Conservation (phyloP, 1,140 invertebrate genomes). For the Atta cephalotes region DNA sequence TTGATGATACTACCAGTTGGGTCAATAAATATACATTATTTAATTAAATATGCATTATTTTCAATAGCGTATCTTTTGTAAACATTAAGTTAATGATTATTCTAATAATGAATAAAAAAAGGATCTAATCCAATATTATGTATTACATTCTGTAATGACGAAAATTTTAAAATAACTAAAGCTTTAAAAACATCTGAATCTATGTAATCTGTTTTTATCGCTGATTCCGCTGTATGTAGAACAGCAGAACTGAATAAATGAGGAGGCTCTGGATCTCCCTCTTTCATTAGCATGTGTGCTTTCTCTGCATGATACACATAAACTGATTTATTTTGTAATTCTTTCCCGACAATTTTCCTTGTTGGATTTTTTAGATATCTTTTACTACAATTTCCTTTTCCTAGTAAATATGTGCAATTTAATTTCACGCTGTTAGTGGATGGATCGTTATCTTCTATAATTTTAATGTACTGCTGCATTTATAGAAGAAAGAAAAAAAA, state of each 20-base stretch:
- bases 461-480: background rate
- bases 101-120: conserved; percentile 6
- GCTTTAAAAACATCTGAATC: background rate
- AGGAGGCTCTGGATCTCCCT: conserved; percentile 7
- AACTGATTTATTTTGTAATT: background rate
- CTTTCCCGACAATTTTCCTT: background rate
- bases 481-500: background rate
- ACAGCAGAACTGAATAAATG: conserved; percentile 7
- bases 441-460: background rate
- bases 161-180: conserved; percentile 9
- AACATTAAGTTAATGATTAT: background rate
- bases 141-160: background rate
- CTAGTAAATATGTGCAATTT: background rate
- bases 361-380: background rate
- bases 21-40: background rate
- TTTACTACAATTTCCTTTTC: conserved; percentile 1
- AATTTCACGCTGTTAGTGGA: background rate
- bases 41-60: too few species aligned
- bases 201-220: background rate
- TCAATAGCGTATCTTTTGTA: background rate
- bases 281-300: background rate
- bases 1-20: background rate
- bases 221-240: background rate
- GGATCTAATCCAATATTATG: conserved; percentile 36
- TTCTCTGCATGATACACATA: conserved; percentile 12